Base-by-base conservation (phyloP, 2,888 invertebrate species). In the Carcina quercana region DNA sequence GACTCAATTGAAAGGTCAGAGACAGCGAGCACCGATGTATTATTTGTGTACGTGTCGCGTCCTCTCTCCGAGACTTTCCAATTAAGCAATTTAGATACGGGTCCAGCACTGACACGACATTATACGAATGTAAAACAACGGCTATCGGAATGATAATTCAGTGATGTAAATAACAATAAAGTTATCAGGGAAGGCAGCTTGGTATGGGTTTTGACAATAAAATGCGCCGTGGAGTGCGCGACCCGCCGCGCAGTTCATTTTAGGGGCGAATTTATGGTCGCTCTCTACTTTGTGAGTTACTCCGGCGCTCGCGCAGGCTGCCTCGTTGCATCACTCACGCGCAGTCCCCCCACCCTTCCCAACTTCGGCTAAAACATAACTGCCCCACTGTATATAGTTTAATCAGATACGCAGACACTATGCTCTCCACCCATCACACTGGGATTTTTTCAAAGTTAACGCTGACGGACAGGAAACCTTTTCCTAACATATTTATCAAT, bases 11-110 rank as follows among this genome's bases (percentile, higher is more conserved):
- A 64, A 67, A 72, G 70, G 65, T 72, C 69, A 69, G 48, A n/a
- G 45, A 37, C 46, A 24, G n/a, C 24, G 54, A 60, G 56, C 59
- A 59, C 52, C 57, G 61, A 67, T 66, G 66, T 58, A 61, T 74
- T 70, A 67, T 64, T 49, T 52, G 64, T 60, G 59, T 60, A 59
- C 50, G 58, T 5, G 7, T 17, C 56, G 56, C 58, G 59, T 59
- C 59, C 65, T 65, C 67, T 72, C 64, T 59, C 58, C 51, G 50
- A 61, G 61, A 64, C 71, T 80, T 78, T 79, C 76, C 83, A 82
- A 83, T 83, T 82, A 82, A 83, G 83, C 76, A 74, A 80, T 83
- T 82, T 79, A 82, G 83, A 83, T 82, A 82, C 78, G 63, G 55
- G 40, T 45, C 57, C 59, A 63, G 57, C 55, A 59, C 61, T 59